Base-by-base conservation (phyloP, 2,888 invertebrate species). In the Arge pagana region DNA sequence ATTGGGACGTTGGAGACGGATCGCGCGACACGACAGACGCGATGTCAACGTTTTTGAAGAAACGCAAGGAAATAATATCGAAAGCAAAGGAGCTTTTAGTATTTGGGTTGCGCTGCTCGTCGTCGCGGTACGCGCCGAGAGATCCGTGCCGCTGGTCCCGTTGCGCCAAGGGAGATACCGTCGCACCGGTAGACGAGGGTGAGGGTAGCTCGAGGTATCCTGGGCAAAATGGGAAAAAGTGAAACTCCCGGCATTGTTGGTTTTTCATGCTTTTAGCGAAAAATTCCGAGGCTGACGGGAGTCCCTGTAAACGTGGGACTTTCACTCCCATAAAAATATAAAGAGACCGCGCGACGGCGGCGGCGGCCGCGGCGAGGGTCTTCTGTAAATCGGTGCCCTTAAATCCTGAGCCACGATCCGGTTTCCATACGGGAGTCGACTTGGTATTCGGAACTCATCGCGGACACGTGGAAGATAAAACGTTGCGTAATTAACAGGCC, bases 241-340 rank as follows among this genome's bases (percentile, higher is more conserved):
- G 67, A 74, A 74, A 74, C 70, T 71, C 62, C 40, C 50, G 57
- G 62, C 57, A 64, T 67, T 69, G 67, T 67, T 43, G 53, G 69
- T 70, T 74, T 73, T 75, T 70, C 68, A 59, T 55, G 59, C 59
- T 59, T 58, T 52, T 55, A 55, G 54, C 60, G 62, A 67, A 70
- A 70, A 67, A 65, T 66, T 61, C 16, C 23, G 65, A 64, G 64
- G 64, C 61, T 66, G 63, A 64, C 61, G 59, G 64, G 66, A 70
- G 65, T n/a, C 68, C 68, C 68, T 67, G 61, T 56, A 60, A 63
- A 59, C 58, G 56, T 52, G 48, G 58, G 66, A 75, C 74, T 75
- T 75, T 76, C 73, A 68, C 74, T 65, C 53, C 70, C 72, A 71
- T 73, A 74, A 74, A 75, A 74, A 75, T 70, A 66, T 67, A 72